phyloP scores from a whole-genome alignment of 2,797 vertebrate genomes.

The Craterocephalus amniculus region DNA sequence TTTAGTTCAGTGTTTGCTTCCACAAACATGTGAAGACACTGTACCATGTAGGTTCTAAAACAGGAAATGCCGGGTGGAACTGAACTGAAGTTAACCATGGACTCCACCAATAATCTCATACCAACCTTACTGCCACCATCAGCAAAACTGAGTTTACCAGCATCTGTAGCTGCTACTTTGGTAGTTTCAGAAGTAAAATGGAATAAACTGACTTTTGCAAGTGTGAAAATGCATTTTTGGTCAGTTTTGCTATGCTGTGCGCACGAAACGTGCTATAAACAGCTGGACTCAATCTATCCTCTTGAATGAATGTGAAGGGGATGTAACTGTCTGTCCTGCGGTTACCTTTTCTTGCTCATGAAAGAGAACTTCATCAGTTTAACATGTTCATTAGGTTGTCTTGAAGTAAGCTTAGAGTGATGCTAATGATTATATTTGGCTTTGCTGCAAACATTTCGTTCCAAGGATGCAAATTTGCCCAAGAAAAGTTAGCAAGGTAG shows the following conservation, averaged over 20 bases:
- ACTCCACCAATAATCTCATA: no score
- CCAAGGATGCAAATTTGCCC: background rate
- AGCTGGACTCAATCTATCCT: background rate
- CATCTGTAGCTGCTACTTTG: background rate
- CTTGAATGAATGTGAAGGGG: no score
- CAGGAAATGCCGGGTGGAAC: no score
- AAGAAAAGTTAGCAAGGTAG: constrained; percentile 1
- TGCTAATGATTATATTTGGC: background rate
- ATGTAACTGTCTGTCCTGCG: constrained; percentile 1
- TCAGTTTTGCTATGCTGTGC: background rate
- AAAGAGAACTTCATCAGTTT: constrained; percentile 12
- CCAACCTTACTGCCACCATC: no score
- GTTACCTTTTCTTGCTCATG: background rate
- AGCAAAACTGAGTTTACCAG: no score
- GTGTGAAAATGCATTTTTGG: background rate
- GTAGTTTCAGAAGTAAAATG: background rate
- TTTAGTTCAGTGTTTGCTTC: no score
- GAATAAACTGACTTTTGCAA: background rate
- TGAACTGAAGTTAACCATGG: no score
- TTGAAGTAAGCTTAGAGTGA: constrained; percentile 17
- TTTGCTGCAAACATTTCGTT: constrained; percentile 10
- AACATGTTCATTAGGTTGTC: constrained; percentile 19
- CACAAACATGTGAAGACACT: no score
- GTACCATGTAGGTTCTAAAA: no score
- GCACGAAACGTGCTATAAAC: background rate